Evolutionary conservation across 2,888 invertebrate species (phyloP), one percentile per base, ranked within the genome.

Genomic region (Tetragonula carbonaria): DNA sequence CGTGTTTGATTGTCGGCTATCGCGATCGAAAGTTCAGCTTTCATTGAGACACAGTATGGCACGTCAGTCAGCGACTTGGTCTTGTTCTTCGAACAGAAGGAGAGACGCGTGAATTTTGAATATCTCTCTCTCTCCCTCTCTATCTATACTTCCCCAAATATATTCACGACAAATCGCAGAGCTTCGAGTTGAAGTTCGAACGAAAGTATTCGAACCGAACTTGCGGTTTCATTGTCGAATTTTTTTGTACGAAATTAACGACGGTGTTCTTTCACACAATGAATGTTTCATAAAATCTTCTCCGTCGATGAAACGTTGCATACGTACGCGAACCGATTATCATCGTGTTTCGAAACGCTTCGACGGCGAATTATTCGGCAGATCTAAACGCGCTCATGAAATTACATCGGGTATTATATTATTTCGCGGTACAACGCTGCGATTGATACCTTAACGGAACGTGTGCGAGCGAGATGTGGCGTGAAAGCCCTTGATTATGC

Each of bases 361-460:
- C 4, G n/a, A 8, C 21, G 6, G 28, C 21, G 14, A 11, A 55
- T n/a, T 14, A n/a, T 14, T 8, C 33, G 4, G n/a, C 8, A 38
- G 45, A 16, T 16, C 38, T 57, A 16, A 71, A 68, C 57, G 38
- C 38, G 51, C 28, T 21, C 21, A 33, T 72, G 45, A 4, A 23
- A 72, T 55, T 18, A n/a, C n/a, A 72, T 23, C 18, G 18, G 33
- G 21, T 59, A 45, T 45, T 59, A 72, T 28, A 18, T 21, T 21
- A 70, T 16, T 16, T 5, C 16, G 5, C 16, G 23, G 45, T 59
- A 33, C 3, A 72, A 45, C 59, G 23, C 45, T 59, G 18, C 45
- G n/a, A 57, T 71, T 23, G 59, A 72, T 73, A 62, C 50, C 23
- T 59, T 62, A 50, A 73, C 21, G 45, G 45, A 45, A 45, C 45